Evolutionary conservation across 2,797 vertebrate genomes (phyloP), one percentile per base, ranked within the genome.

Genomic region (Chanos chanos): DNA sequence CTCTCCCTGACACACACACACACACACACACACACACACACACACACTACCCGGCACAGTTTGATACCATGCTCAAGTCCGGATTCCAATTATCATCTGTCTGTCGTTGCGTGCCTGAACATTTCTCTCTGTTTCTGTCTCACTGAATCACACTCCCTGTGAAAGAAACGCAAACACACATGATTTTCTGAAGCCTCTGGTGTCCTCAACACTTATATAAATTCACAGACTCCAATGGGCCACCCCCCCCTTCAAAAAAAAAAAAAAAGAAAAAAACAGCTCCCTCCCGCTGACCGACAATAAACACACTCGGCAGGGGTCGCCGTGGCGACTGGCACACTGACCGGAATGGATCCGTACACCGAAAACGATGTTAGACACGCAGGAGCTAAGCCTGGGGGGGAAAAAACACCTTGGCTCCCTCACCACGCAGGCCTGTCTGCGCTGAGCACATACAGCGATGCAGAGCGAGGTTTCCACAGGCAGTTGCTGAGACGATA

Each of bases 261-360:
- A 22, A 6, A 5, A 12, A 36, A 40, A 18, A 43, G 43, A 43
- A 10, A 2, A 4, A 9, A 5, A 2, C 27, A 28, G 43, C 18
- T 10, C 21, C 4, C 9, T 8, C 40, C 43, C 43, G 9, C 43
- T 21, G 10, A 12, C 8, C 19, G 43, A 40, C 43, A 59, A 44
- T 6, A 3, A 21, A 31, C 8, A 39, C n/a, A n/a, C n/a, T n/a
- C n/a, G n/a, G n/a, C n/a, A n/a, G n/a, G n/a, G n/a, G n/a, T n/a
- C n/a, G n/a, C n/a, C 47, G 47, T 12, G 37, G 55, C 24, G 56
- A 51, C 40, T 60, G 65, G 13, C 61, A 64, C 39, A 61, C 70
- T 68, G 65, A 68, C 65, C 56, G 55, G 64, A 61, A 64, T 65
- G 50, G 40, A 43, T 44, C 30, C 12, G 47, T n/a, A n/a, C n/a